These are phyloP conservation scores for Synanthedon andrenaeformis DNA, from an alignment of 2,888 invertebrate genomes.

Conservation along the genomic window DNA sequence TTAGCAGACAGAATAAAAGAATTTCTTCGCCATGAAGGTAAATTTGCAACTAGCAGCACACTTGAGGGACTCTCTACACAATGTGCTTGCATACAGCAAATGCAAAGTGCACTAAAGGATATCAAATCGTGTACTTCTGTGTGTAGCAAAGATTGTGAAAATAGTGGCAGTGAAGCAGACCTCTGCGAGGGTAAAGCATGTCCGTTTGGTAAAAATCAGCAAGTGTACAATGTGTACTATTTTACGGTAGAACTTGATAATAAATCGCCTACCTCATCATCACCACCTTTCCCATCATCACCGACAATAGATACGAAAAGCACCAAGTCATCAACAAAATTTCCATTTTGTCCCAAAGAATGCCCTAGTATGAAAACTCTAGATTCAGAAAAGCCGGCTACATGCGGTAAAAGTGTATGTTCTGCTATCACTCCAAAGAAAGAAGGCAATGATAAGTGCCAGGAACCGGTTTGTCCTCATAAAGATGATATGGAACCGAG, in stretches of 20 bases:
- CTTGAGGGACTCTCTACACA: slow-evolving; percentile 48
- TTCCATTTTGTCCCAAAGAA: slow-evolving; percentile 30
- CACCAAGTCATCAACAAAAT: slow-evolving; percentile 18
- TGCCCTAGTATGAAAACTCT: slow-evolving; percentile 35
- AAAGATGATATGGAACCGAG: slow-evolving; percentile 24
- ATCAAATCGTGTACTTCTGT: slow-evolving; percentile 28
- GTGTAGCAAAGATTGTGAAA: slow-evolving; percentile 38
- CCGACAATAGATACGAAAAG: slow-evolving; percentile 4
- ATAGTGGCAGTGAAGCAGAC: slow-evolving; percentile 24
- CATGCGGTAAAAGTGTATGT: slow-evolving; percentile 41
- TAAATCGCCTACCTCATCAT: slow-evolving; percentile 7
- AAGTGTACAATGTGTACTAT: slow-evolving; percentile 47
- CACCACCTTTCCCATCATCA: background rate
- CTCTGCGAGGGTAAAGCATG: slow-evolving; percentile 36
- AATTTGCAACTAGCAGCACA: slow-evolving; percentile 27
- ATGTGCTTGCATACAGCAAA: slow-evolving; percentile 47
- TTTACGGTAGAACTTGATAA: slow-evolving; percentile 51
- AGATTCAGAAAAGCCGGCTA: slow-evolving; percentile 21
- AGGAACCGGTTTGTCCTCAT: slow-evolving; percentile 24
- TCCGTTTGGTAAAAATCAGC: slow-evolving; percentile 23
- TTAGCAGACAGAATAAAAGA: slow-evolving; percentile 48
- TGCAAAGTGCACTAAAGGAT: slow-evolving; percentile 35
- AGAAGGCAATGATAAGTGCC: slow-evolving; percentile 18
- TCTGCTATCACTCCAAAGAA: slow-evolving; percentile 8
- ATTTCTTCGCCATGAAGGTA: slow-evolving; percentile 47